A percentile compares a stretch with the other conserved stretches of the same genome.
phyloP scores from a whole-genome alignment of 2,797 vertebrate species.

The Neosalanx taihuensis region DNA sequence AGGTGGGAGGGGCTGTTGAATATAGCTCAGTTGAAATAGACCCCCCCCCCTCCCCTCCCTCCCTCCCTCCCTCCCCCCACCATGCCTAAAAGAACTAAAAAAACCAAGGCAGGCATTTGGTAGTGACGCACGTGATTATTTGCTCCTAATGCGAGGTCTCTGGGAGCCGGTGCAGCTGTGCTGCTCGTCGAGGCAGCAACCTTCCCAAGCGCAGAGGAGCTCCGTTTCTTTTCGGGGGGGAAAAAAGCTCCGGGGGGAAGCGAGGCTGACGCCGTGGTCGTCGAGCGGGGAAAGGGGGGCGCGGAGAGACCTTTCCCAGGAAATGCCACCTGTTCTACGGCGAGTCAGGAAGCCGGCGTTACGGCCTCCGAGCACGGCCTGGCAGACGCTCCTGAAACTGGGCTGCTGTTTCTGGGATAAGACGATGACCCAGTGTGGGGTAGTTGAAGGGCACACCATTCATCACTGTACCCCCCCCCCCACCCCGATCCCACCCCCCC shows the following conservation, averaged over 20 bases:
- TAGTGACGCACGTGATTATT: constrained; percentile 11
- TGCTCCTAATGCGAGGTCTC: neutral
- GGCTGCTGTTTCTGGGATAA: neutral
- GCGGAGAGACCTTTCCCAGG: too few species aligned
- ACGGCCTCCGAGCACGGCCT: too few species aligned
- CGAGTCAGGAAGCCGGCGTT: too few species aligned
- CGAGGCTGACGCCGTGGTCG: neutral
- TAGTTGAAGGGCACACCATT: constrained; percentile 1
- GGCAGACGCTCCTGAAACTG: too few species aligned
- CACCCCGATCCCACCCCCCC: neutral
- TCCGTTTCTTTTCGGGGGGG: neutral
- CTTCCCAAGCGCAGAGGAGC: neutral
- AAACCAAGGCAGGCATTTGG: constrained; percentile 5
- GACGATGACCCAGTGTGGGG: neutral
- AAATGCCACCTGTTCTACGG: neutral
- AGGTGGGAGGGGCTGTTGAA: constrained; percentile 16
- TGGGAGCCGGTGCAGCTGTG: neutral
- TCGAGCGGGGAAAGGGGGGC: neutral
- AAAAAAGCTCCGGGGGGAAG: too few species aligned
- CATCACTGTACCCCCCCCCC: constrained; percentile 1
- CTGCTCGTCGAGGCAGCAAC: neutral
- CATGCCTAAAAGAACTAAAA: neutral
- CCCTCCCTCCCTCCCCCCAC: too few species aligned
- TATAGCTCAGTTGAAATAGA: constrained; percentile 27
- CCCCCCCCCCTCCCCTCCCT: too few species aligned